phyloP scores from a whole-genome alignment of 2,113 vertebrate genomes.

The Hystrix brachyura region DNA sequence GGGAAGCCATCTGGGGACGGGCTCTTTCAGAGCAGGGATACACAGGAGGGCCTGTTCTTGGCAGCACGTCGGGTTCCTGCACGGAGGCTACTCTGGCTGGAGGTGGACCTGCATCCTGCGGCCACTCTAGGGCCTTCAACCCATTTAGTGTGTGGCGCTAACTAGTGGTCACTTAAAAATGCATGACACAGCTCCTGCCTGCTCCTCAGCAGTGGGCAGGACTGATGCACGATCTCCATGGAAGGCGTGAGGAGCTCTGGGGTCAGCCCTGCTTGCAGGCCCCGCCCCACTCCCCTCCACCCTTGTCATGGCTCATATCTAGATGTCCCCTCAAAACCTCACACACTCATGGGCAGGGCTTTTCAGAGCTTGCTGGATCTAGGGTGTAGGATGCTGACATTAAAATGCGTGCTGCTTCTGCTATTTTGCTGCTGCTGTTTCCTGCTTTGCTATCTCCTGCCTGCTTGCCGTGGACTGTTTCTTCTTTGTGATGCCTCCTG shows the following conservation, averaged over 20 bases:
- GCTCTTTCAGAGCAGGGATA: neutral
- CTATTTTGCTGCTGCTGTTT: neutral
- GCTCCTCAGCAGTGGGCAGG: neutral
- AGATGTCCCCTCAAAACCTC: neutral
- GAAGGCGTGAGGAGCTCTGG: neutral
- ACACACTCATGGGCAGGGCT: neutral
- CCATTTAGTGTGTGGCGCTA: slow-evolving; percentile 20
- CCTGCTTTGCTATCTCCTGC: neutral
- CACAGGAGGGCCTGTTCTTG: neutral
- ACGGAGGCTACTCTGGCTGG: neutral
- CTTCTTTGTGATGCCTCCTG: neutral
- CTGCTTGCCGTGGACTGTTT: neutral
- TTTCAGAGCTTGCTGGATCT: neutral
- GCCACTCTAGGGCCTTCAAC: neutral
- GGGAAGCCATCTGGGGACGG: neutral
- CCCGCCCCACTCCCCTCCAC: neutral
- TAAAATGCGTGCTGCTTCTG: neutral
- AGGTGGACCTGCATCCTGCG: neutral
- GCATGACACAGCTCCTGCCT: neutral
- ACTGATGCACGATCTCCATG: neutral
- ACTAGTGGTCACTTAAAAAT: slow-evolving; percentile 69
- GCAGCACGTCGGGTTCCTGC: neutral
- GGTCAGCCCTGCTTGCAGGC: neutral
- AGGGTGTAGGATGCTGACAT: neutral
- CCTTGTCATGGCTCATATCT: neutral